Conservation (phyloP, 2,888 invertebrate genomes). For the Minunthozetes semirufus region DNA sequence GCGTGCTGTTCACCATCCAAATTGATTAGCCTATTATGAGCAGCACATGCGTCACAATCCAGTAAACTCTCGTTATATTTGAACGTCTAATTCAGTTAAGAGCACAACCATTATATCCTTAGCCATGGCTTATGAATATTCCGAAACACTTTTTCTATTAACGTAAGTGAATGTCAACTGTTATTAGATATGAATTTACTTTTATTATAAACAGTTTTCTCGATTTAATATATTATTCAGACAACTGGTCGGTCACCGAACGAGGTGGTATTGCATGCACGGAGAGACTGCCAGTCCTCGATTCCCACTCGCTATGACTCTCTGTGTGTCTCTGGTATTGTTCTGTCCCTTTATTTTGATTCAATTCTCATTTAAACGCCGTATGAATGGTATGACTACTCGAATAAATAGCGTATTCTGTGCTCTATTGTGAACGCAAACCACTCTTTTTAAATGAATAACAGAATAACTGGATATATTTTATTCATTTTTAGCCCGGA, state of each 20-base stretch:
- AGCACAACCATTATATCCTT: not conserved
- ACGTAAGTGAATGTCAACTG: slow-evolving; percentile 7
- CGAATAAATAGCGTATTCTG: not conserved
- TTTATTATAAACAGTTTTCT: not conserved
- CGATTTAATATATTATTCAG: not conserved
- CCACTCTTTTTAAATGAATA: not conserved
- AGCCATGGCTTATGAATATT: not conserved
- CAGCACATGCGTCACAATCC: slow-evolving; percentile 5
- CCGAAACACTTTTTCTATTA: not conserved
- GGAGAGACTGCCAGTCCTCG: not conserved
- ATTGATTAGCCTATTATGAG: slow-evolving; percentile 16
- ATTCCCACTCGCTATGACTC: not conserved
- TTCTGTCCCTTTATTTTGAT: not conserved
- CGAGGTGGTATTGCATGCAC: not conserved
- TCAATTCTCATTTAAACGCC: not conserved
- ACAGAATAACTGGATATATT: not conserved
- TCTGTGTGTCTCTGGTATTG: not conserved
- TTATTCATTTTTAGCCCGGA: not conserved
- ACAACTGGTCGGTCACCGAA: not conserved
- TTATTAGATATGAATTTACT: not conserved
- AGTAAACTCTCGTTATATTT: not conserved
- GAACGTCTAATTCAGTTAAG: slow-evolving; percentile 14
- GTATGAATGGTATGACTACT: not conserved
- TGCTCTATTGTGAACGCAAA: not conserved
- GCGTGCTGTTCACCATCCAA: not conserved